Evolutionary conservation across 2,113 vertebrate species (phyloP), one percentile per base, ranked within the genome.

Genomic region (Garra rufa): DNA sequence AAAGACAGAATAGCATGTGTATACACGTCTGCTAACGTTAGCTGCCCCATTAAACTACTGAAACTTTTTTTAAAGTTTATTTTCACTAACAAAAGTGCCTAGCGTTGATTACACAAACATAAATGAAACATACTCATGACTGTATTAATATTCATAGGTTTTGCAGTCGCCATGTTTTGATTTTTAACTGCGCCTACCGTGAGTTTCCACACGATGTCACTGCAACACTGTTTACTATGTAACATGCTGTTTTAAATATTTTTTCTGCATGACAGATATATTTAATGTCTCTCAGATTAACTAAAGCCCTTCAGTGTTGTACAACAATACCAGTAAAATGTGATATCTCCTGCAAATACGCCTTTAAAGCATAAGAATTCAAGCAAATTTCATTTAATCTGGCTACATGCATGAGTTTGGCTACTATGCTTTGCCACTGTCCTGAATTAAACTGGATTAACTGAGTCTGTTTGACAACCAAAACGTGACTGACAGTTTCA

Each of bases 161-260:
- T 8, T 17, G 9, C 5, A 5, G 5, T 34, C 34, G 4, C 3
- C 6, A 21, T 75, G 21, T 55, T 55, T 21, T 0, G 15, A 52
- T n/a, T 48, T 15, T n/a, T 57, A 57, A n/a, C 21, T 50, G 26
- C 17, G 15, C 78, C 34, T 30, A 30, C 59, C 24, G 2, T 15
- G 9, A 44, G 15, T 50, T 43, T 17, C 44, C 88, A 81, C 88
- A 63, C 13, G 85, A 43, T 87, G 88, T 84, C 83, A 73, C 46
- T 30, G 43, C 71, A 83, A 78, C 61, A 82, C 85, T 24, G 15
- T 65, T 65, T 44, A 6, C 21, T n/a, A 26, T 57, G 19, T n/a
- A 24, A 41, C n/a, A 6, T 11, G n/a, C 4, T 9, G 6, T 1
- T 9, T 69, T 41, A 5, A 43, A 14, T 43, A 4, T 38, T 38